Evolutionary conservation across 2,888 invertebrate genomes (phyloP), one percentile per base, ranked within the genome.

Genomic region (Magallana nippona): DNA sequence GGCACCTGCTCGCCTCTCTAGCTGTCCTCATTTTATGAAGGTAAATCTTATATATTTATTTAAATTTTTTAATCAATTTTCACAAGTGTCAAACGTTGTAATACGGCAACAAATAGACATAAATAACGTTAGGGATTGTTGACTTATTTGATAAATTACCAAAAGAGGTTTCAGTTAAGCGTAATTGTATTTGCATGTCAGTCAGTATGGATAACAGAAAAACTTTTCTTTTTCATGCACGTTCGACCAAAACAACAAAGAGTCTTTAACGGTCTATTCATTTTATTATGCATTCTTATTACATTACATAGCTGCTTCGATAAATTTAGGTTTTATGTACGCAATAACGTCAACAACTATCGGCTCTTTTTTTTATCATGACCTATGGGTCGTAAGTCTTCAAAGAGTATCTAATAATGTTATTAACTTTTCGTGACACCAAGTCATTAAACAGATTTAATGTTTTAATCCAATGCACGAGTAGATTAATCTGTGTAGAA

Each of bases 401-500:
- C 44, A 0, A 71, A 71, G 15, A 71, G 71, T 32, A 15, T 0
- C 71, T 15, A 71, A 13, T 22, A 13, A 5, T 71, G 71, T 22
- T 27, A 27, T 11, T 22, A 71, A 71, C 11, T 27, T 71, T 71
- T 27, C 71, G 71, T 22, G 19, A 15, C 15, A 71, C 15, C 13
- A 19, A 71, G 15, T 27, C 71, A 71, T 27, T 32, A 71, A 71
- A 22, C 71, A 22, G 22, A 27, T 71, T 27, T 27, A 15, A 27
- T 71, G 71, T 13, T 22, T 63, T 71, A 71, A 71, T 71, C 71
- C 71, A 22, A 27, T 27, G 15, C 27, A 27, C 2, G 32, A 32
- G 71, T 71, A 71, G 32, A 71, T 22, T 71, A 71, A 71, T 27
- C 60, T n/a, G 17, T n/a, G n/a, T n/a, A 60, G 60, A 60, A 60